Conservation (phyloP, 2,797 vertebrate species). For the Coluber constrictor region DNA sequence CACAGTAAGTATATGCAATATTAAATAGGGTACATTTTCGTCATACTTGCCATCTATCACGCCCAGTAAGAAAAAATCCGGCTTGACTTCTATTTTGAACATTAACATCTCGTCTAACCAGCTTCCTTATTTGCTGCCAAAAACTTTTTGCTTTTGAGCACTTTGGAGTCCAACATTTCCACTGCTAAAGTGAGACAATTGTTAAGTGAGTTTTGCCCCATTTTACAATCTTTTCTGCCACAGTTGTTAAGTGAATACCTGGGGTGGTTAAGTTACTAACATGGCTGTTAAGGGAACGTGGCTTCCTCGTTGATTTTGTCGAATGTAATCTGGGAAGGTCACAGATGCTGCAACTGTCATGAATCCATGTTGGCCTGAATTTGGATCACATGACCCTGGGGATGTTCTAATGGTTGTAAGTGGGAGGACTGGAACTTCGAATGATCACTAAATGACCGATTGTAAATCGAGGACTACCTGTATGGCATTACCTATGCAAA, state of each 20-base stretch:
- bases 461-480: not conserved
- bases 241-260: not conserved
- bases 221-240: not conserved
- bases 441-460: not conserved
- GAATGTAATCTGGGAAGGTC: not conserved
- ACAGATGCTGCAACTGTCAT: not conserved
- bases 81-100: too few relatives aligned
- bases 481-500: not conserved
- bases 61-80: too few relatives aligned
- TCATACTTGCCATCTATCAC: too few relatives aligned
- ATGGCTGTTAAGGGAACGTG: not conserved
- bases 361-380: not conserved
- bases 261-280: not conserved
- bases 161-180: not conserved
- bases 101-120: too few relatives aligned
- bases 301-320: not conserved
- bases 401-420: not conserved
- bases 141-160: too few relatives aligned
- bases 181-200: not conserved
- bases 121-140: too few relatives aligned
- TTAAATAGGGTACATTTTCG: too few relatives aligned
- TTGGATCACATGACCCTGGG: too few relatives aligned
- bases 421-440: not conserved
- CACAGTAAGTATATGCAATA: too few relatives aligned
- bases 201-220: not conserved